Evolutionary conservation across 1,140 invertebrate species (phyloP).

Genomic region (Aphis gossypii): DNA sequence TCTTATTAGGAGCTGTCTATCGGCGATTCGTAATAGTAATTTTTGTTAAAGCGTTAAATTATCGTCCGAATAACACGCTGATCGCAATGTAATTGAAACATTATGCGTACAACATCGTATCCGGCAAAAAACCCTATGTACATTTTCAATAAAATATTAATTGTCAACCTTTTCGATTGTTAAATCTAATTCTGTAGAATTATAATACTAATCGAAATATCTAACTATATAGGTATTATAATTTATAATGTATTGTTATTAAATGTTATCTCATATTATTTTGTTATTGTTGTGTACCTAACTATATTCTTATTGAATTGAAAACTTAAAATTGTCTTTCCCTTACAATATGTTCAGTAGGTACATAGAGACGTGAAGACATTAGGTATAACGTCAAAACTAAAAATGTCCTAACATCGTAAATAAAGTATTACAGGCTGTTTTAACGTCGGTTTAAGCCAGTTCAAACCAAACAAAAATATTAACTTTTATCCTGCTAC

Average conservation of each 20-base stretch:
- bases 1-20: neutral
- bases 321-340: neutral
- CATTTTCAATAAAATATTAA: neutral
- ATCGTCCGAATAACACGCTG: neutral
- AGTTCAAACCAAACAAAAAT: neutral
- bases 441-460: neutral
- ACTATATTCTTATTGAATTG: neutral
- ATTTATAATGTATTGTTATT: neutral
- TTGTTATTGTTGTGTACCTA: neutral
- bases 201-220: neutral
- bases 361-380: neutral
- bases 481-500: neutral
- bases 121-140: neutral
- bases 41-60: constrained; percentile 8
- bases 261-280: too few relatives aligned
- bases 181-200: neutral
- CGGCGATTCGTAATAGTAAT: neutral
- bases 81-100: neutral
- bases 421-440: neutral
- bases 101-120: neutral
- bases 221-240: neutral
- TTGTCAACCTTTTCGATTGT: neutral
- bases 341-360: neutral
- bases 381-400: neutral
- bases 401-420: neutral